These are phyloP conservation scores for Deladenus siricidicola DNA, from an alignment of 2,888 invertebrate species.

Conservation along the genomic window DNA sequence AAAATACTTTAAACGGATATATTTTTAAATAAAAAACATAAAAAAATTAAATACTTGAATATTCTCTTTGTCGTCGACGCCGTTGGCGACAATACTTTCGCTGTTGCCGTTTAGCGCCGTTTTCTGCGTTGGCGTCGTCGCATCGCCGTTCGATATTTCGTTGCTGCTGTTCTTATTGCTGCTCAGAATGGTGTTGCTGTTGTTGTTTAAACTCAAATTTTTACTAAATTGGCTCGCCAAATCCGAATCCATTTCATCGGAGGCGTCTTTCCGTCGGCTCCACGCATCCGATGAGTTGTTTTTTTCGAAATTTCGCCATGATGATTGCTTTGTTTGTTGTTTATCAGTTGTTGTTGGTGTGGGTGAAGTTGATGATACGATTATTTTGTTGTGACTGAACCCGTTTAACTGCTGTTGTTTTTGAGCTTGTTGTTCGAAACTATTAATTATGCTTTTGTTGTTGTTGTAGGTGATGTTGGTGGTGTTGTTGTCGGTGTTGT, in stretches of 20 bases:
- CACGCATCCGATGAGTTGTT: neutral
- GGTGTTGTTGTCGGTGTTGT: slow-evolving; percentile 16
- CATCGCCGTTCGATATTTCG: neutral
- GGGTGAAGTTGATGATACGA: neutral
- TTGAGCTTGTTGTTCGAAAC: slow-evolving; percentile 59
- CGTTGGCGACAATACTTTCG: neutral
- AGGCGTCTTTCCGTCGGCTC: neutral
- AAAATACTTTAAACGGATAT: no score
- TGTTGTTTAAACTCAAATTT: no score
- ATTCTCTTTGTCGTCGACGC: slow-evolving; percentile 24
- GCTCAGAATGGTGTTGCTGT: neutral
- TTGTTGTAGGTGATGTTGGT: slow-evolving; percentile 3
- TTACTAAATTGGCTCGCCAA: no score
- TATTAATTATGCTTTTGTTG: slow-evolving; percentile 13
- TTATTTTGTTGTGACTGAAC: neutral
- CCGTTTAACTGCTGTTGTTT: no score
- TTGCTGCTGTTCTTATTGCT: neutral
- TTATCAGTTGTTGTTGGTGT: neutral
- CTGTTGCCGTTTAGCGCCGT: neutral
- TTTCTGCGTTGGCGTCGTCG: slow-evolving; percentile 1
- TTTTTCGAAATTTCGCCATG: neutral
- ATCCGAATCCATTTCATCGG: no score
- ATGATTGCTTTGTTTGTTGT: no score
- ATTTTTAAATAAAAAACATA: no score
- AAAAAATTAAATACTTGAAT: slow-evolving; percentile 10